Evolutionary conservation across 2,888 invertebrate genomes (phyloP), one percentile per base, ranked within the genome.

Genomic region (Diaprepes abbreviatus): DNA sequence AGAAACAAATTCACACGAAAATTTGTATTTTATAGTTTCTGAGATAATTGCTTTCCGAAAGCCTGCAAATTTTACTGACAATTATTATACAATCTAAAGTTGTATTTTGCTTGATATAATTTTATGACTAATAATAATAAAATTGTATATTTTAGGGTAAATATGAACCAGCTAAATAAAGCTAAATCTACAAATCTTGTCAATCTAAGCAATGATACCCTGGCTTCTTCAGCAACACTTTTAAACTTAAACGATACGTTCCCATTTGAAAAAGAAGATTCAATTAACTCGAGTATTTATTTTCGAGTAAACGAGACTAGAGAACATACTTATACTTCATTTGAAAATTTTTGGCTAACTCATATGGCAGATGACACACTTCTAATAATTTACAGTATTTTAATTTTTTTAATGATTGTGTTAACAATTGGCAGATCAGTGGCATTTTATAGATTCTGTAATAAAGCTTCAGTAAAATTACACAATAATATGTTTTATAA

Each of bases 361-460:
- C 36, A 70, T 16, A 76, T 77, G 54, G 70, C 73, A 7, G 68
- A 73, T 12, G 24, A 73, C 6, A 71, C 68, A 1, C 83, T 84
- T 59, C 82, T 87, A 40, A 85, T 85, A 63, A 78, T 86, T 7
- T 78, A 79, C 36, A 69, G 64, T 21, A 54, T 59, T 3, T 50
- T 79, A 35, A 74, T 78, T 9, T 52, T 69, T 6, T 57, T 73
- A 31, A 84, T 86, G 12, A 79, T 88, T 14, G 19, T 83, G 1
- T 40, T 86, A 1, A 85, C 87, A 0, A 59, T 88, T 0, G 59
- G 82, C 0, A 83, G 88, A 70, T 87, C 87, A 0, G 80, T 85
- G 57, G 70, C 83, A 0, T 90, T 90, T 79, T 91, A 85, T 66
- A 74, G 73, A 57, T 79, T 78, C 66, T 88, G 88, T 74, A 85